A percentile compares a stretch with the other conserved stretches of the same genome.
Conservation (phyloP, 2,888 invertebrate genomes). For the Xestia ashworthii region DNA sequence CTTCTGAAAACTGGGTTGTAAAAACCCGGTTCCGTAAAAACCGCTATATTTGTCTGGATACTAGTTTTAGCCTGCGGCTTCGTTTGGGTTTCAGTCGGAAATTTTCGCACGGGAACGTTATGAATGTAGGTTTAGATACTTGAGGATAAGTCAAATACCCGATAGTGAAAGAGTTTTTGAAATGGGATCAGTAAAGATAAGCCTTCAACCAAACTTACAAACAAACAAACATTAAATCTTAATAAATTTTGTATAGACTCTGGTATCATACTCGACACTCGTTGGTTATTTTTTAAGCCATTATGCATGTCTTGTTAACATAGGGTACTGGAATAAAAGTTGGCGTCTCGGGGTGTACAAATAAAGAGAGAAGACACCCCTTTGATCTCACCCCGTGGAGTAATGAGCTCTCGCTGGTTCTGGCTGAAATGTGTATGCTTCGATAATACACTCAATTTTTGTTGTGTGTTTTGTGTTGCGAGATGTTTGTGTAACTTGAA, state of each 20-base stretch:
- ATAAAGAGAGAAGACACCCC: slow-evolving; percentile 75
- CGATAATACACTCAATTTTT: slow-evolving; percentile 63
- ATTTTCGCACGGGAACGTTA: not conserved
- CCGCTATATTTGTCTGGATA: slow-evolving; percentile 45
- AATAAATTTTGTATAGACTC: not conserved
- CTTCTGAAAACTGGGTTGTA: slow-evolving; percentile 35
- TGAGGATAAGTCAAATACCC: not conserved
- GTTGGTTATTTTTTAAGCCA: slow-evolving; percentile 61
- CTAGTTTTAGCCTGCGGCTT: not conserved
- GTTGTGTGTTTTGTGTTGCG: slow-evolving; percentile 37
- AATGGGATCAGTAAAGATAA: not conserved
- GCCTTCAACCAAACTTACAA: not conserved
- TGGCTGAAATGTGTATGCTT: slow-evolving; percentile 46
- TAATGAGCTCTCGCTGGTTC: slow-evolving; percentile 73
- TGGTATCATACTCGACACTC: slow-evolving; percentile 40
- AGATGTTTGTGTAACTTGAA: slow-evolving; percentile 21
- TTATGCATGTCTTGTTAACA: slow-evolving; percentile 71
- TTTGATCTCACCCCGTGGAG: slow-evolving; percentile 72
- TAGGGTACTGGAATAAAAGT: slow-evolving; percentile 59
- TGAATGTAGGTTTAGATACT: not conserved
- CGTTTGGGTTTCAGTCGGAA: not conserved
- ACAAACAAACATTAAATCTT: not conserved
- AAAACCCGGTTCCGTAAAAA: slow-evolving; percentile 18
- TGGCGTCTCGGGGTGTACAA: slow-evolving; percentile 69
- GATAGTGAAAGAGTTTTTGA: not conserved